Base-by-base conservation (phyloP, 2,113 vertebrate species). In the Urocynchramus pylzowi region DNA sequence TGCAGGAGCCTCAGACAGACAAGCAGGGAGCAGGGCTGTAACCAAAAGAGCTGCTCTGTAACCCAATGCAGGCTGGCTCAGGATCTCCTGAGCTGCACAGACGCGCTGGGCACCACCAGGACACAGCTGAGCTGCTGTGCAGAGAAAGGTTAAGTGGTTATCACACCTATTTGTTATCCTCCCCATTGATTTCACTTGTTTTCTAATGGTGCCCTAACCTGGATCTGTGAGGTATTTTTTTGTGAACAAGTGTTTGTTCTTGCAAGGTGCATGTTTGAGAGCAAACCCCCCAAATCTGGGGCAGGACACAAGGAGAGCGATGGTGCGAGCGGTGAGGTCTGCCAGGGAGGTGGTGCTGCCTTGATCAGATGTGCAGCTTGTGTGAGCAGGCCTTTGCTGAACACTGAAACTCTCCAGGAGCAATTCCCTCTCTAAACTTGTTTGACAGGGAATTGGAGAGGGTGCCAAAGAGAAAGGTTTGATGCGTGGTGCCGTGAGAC, bases 401-500 rank as follows among this genome's bases (percentile, higher is more conserved):
- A 14, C 3, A 1, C 82, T 45, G 78, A 80, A 87, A 71, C 82
- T 85, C 84, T 83, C 53, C 50, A 6, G 90, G 75, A 90, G 73
- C 67, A 45, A 22, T 91, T 69, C 78, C 37, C n/a, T 49, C 70
- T 90, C 64, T 70, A 31, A 94, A 94, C 82, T 96, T 85, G 91
- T 93, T 82, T 90, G 89, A 47, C 74, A 59, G 80, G 78, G 93
- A 65, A 15, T 7, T 52, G 75, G 81, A 84, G 84, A 90, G 78
- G 67, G 84, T 94, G 89, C 63, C 59, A 16, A 63, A 37, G 59
- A 42, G 60, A 24, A 73, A 21, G 64, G 45, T 44, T 78, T 35
- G 59, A 4, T 91, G 19, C 0, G 5, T 1, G 10, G 42, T 22
- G 63, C n/a, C 0, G 3, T 0, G 16, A 71, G 59, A 30, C 0